phyloP scores from a whole-genome alignment of 2,797 vertebrate species.

The Margarornis squamiger region DNA sequence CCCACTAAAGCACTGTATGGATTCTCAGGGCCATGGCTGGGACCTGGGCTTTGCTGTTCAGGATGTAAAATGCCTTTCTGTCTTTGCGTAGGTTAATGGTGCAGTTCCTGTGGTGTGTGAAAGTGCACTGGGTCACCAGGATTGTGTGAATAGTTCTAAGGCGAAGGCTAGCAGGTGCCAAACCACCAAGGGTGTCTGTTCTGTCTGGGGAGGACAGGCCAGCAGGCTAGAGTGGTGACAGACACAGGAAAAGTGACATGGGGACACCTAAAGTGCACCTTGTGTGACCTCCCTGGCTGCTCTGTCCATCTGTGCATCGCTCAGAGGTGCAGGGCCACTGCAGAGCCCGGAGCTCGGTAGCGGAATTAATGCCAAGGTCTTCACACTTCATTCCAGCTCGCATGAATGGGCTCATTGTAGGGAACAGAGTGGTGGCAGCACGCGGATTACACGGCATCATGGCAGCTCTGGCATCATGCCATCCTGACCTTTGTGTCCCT shows the following conservation, averaged over 20 bases:
- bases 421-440: neutral
- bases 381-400: conserved; percentile 47
- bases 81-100: neutral
- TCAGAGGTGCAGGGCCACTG: neutral
- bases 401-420: conserved; percentile 49
- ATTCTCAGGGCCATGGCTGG: neutral
- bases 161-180: neutral
- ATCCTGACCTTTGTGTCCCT: neutral
- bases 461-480: neutral
- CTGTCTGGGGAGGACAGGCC: neutral
- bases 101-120: neutral
- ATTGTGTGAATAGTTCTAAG: neutral
- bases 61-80: neutral
- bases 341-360: neutral
- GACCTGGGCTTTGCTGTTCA: neutral
- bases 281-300: neutral
- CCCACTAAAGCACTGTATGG: neutral
- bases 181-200: neutral
- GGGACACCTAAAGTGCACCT: neutral
- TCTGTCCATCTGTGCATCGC: neutral
- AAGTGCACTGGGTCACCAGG: neutral
- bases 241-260: neutral
- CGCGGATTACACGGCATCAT: neutral
- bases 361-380: conserved; percentile 26
- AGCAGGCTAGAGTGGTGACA: neutral